Percentiles rank a stretch among this genome's conserved stretches.
These are phyloP conservation scores for Sisyra terminalis DNA, from an alignment of 2,888 invertebrate species.

Conservation along the genomic window DNA sequence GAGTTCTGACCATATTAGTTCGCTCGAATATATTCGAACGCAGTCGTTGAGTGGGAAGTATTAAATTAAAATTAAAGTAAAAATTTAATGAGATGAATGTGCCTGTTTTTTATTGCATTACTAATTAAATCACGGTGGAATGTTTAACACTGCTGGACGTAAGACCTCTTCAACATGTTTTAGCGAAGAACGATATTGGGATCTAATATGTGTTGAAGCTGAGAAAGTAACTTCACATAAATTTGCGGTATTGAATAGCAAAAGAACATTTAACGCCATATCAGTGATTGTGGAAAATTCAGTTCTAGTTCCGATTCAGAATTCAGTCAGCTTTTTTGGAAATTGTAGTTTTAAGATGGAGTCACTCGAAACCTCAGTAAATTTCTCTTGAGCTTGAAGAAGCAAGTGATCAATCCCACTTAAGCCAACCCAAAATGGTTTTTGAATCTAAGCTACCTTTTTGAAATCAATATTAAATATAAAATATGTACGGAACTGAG, in stretches of 20 bases:
- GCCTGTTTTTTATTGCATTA: constrained; percentile 13
- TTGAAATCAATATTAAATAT: too few species aligned
- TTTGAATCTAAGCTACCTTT: too few species aligned
- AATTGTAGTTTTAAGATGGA: too few species aligned
- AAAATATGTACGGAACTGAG: constrained; percentile 12
- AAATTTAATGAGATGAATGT: constrained; percentile 11
- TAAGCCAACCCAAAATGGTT: constrained; percentile 9
- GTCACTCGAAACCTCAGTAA: too few species aligned
- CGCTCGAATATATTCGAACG: too few species aligned
- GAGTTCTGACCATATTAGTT: constrained; percentile 3
- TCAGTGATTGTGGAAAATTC: too few species aligned
- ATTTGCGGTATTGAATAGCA: constrained; percentile 13
- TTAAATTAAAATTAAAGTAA: constrained; percentile 9
- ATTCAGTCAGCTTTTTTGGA: too few species aligned
- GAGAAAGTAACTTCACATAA: too few species aligned
- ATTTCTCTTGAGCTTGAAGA: constrained; percentile 11
- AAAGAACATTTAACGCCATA: constrained; percentile 12
- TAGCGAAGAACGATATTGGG: constrained; percentile 13
- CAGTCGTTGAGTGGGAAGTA: background rate
- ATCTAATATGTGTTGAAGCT: too few species aligned
- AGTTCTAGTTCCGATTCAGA: too few species aligned
- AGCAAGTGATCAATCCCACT: constrained; percentile 11
- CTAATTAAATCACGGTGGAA: constrained; percentile 13
- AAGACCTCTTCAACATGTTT: constrained; percentile 13
- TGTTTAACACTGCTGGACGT: constrained; percentile 13